Percentiles rank a stretch among this genome's conserved stretches.
These are phyloP conservation scores for Pica pica DNA, from an alignment of 2,113 vertebrate species.

Conservation along the genomic window DNA sequence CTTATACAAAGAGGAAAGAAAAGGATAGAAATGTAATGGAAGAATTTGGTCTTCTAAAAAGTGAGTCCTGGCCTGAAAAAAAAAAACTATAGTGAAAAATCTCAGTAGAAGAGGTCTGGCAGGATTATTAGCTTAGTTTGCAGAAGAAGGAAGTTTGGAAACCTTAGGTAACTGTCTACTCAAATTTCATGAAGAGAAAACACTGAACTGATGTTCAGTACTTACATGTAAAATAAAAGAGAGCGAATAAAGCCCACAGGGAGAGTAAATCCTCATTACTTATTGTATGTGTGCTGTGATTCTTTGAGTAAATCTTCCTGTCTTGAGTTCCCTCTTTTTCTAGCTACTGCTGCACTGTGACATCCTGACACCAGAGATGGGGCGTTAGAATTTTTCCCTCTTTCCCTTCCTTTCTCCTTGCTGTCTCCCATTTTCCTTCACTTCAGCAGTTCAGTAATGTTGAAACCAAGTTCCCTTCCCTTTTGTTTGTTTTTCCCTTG, in stretches of 20 bases:
- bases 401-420: background rate
- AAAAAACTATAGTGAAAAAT: background rate
- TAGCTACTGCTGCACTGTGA: background rate
- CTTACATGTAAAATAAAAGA: background rate
- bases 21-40: background rate
- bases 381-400: background rate
- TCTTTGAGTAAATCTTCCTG: background rate
- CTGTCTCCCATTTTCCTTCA: background rate
- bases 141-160: background rate
- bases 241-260: background rate
- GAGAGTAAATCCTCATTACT: background rate
- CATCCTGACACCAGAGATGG: background rate
- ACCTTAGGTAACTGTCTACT: background rate
- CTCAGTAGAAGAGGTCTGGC: background rate
- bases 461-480: background rate
- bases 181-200: background rate
- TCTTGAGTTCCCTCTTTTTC: background rate
- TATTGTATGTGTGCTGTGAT: background rate
- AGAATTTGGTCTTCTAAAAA: background rate
- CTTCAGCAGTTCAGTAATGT: background rate
- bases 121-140: background rate
- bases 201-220: background rate
- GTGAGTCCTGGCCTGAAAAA: background rate
- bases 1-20: background rate
- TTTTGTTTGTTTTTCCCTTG: slow-evolving; percentile 43